Conservation (phyloP, 2,888 invertebrate species). For the Craniophora ligustri region DNA sequence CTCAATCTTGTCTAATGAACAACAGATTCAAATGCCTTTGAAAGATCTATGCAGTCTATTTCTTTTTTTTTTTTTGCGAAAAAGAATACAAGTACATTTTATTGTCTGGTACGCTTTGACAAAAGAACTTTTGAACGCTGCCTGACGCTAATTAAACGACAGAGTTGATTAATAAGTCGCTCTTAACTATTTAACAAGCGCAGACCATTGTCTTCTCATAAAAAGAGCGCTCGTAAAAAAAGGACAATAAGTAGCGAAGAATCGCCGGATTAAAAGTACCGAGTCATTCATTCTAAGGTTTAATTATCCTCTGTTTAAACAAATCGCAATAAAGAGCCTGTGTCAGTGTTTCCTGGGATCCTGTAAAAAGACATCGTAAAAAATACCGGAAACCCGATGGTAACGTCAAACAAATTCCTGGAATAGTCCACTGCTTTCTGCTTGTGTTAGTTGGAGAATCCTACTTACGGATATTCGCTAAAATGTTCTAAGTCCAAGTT, state of each 20-base stretch:
- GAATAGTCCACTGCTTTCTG: slow-evolving; percentile 69
- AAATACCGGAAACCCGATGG: slow-evolving; percentile 68
- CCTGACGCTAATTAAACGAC: slow-evolving; percentile 77
- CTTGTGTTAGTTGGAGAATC: slow-evolving; percentile 65
- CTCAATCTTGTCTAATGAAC: background rate
- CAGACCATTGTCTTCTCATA: slow-evolving; percentile 78
- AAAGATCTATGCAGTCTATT: slow-evolving; percentile 14
- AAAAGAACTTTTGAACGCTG: slow-evolving; percentile 66
- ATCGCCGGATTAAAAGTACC: slow-evolving; percentile 78
- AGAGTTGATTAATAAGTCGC: slow-evolving; percentile 81
- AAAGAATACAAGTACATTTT: slow-evolving; percentile 51
- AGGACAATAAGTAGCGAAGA: slow-evolving; percentile 68
- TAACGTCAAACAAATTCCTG: slow-evolving; percentile 75
- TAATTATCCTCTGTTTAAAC: slow-evolving; percentile 87
- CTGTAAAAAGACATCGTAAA: slow-evolving; percentile 69
- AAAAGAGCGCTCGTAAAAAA: slow-evolving; percentile 73
- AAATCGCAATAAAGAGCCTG: slow-evolving; percentile 80
- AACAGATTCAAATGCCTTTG: slow-evolving; percentile 27
- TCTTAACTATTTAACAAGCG: slow-evolving; percentile 81
- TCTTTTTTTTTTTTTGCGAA: slow-evolving; percentile 27
- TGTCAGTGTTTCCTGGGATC: slow-evolving; percentile 65
- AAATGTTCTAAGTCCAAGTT: slow-evolving; percentile 36
- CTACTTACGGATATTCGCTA: slow-evolving; percentile 46
- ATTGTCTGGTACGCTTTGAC: slow-evolving; percentile 63
- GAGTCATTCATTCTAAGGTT: slow-evolving; percentile 80